Base-by-base conservation (phyloP, 2,888 invertebrate genomes). In the Sarcophaga rosellei region DNA sequence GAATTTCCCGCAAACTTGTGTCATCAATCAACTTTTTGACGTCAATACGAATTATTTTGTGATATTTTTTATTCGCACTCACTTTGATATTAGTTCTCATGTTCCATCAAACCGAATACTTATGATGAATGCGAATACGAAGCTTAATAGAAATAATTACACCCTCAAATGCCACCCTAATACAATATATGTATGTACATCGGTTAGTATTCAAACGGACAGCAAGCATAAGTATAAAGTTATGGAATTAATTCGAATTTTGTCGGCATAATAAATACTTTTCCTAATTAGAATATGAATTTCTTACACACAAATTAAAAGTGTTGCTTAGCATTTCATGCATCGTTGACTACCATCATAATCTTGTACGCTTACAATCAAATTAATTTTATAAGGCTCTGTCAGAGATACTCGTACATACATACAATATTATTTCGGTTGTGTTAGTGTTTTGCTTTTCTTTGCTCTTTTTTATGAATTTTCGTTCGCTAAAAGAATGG, bases 271-370 rank as follows among this genome's bases (percentile, higher is more conserved):
- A 44, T 63, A 44, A 63, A 74, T 63, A 21, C 21, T 66, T 80
- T 80, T 73, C 62, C 75, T 57, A 57, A 68, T 72, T 70, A 84
- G 62, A 78, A 78, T 74, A 72, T 11, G 23, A n/a, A 70, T 84
- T 85, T 85, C 81, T 85, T 81, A 75, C 77, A 85, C 81, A 78
- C 70, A 81, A 75, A 85, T 75, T 75, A 82, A 85, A 85, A 82
- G 81, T 82, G 78, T 85, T 85, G 77, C 63, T 53, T 70, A 59
- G 25, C 57, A 68, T 84, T 80, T 70, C 65, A 70, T 45, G 61
- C 69, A 47, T 66, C 70, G 84, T 66, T 72, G 66, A 72, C 44
- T 75, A 59, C 45, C 69, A 63, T 75, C 61, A 75, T 84, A 78
- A 85, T 75, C 70, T n/a, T n/a, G n/a, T 69, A 44, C 20, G 70